Conservation (phyloP, 2,888 invertebrate genomes). For the Ditula angustiorana region DNA sequence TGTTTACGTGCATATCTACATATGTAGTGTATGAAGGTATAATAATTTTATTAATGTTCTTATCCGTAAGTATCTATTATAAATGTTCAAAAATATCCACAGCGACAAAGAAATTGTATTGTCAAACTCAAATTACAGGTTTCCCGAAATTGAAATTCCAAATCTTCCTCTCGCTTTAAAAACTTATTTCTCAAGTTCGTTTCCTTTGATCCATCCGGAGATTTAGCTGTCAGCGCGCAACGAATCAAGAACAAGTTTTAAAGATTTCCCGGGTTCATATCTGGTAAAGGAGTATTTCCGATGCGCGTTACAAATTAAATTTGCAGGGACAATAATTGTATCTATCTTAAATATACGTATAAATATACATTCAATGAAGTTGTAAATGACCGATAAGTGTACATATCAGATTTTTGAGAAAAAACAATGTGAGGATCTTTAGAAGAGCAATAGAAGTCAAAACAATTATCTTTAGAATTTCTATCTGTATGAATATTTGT, state of each 20-base stretch:
- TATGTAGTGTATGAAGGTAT: too few relatives aligned
- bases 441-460: too few relatives aligned
- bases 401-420: too few relatives aligned
- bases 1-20: too few relatives aligned
- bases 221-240: constrained; percentile 35
- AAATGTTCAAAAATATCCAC: background rate
- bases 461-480: too few relatives aligned
- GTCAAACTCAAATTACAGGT: constrained; percentile 24
- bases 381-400: too few relatives aligned
- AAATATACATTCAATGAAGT: too few relatives aligned
- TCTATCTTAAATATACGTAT: too few relatives aligned
- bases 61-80: background rate
- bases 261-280: constrained; percentile 34
- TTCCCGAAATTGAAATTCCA: constrained; percentile 35
- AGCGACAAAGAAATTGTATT: background rate
- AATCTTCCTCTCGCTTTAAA: constrained; percentile 33
- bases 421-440: too few relatives aligned
- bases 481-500: too few relatives aligned
- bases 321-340: background rate
- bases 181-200: constrained; percentile 38
- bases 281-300: constrained; percentile 10
- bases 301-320: background rate
- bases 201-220: constrained; percentile 40
- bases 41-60: too few relatives aligned
- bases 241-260: constrained; percentile 32